Evolutionary conservation across 2,113 vertebrate genomes (phyloP).

Genomic region (Chaetops frenatus): DNA sequence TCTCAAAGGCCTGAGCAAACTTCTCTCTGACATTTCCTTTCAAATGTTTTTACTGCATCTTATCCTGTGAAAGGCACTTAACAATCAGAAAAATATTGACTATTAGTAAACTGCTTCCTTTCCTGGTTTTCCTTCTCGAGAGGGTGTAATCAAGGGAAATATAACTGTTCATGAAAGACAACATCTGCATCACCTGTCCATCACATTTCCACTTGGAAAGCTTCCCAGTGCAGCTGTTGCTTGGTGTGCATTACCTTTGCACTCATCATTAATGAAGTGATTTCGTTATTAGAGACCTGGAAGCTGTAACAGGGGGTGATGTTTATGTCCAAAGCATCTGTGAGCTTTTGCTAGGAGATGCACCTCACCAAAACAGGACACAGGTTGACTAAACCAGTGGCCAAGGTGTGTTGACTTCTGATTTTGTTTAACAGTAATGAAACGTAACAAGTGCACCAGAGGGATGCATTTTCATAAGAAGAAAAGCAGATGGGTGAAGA

Average conservation of each 20-base stretch:
- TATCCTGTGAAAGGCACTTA: background rate
- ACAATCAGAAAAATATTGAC: background rate
- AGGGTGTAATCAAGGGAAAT: background rate
- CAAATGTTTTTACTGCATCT: background rate
- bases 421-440: slow-evolving; percentile 24
- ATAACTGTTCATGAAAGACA: slow-evolving; percentile 29
- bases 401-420: slow-evolving; percentile 13
- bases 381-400: background rate
- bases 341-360: background rate
- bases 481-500: slow-evolving; percentile 58
- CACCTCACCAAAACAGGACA: background rate
- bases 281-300: background rate
- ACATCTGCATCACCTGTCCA: background rate
- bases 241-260: background rate
- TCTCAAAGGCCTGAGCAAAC: background rate
- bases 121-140: background rate
- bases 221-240: background rate
- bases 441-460: slow-evolving; percentile 37
- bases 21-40: background rate
- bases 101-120: background rate
- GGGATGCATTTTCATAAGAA: slow-evolving; percentile 41
- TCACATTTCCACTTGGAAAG: slow-evolving; percentile 2
- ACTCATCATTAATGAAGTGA: background rate
- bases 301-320: background rate
- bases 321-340: background rate